Evolutionary conservation across 2,113 vertebrate species (phyloP), one percentile per base, ranked within the genome.

Genomic region (Brachypteracias leptosomus): DNA sequence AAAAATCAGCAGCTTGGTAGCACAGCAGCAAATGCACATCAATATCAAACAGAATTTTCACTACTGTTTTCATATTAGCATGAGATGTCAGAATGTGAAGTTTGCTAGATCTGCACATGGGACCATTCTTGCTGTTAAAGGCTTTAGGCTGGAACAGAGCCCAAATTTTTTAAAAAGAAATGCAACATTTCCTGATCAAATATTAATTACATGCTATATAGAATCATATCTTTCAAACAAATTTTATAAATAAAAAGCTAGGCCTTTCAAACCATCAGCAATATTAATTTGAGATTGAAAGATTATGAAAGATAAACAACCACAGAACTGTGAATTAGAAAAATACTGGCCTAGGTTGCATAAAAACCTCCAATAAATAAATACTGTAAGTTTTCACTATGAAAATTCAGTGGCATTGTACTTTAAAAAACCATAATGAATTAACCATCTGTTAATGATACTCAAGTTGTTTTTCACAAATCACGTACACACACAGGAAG

Each of bases 341-440:
- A 98, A 98, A 98, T 98, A 98, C 97, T 97, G 97, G 97, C 97
- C 97, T 97, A 98, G 96, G 80, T 92, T 94, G 92, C 97, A 95
- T 97, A 98, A 97, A 98, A 98, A 97, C 95, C 94, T 90, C 93
- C 93, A 74, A 85, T 98, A 97, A 98, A 97, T 97, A 98, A 98
- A 97, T 96, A 96, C n/a, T 4, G 12, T 85, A 93, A 91, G 95
- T 97, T 97, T 96, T 96, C 96, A 97, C 95, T 97, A 97, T 97
- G 98, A 97, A 98, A 98, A 96, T 94, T 78, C 94, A 65, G 92
- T 92, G 97, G 92, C 80, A 65, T 95, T 33, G 68, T 96, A 97
- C 96, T 96, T 97, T 92, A 94, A 96, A 97, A 98, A 98, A 90
- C 92, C 74, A 73, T 90, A 61, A 96, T 94, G 95, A 95, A 85